A percentile compares a stretch with the other conserved stretches of the same genome.
These are phyloP conservation scores for Xyliphius kryptos DNA, from an alignment of 2,113 vertebrate species.

Conservation along the genomic window DNA sequence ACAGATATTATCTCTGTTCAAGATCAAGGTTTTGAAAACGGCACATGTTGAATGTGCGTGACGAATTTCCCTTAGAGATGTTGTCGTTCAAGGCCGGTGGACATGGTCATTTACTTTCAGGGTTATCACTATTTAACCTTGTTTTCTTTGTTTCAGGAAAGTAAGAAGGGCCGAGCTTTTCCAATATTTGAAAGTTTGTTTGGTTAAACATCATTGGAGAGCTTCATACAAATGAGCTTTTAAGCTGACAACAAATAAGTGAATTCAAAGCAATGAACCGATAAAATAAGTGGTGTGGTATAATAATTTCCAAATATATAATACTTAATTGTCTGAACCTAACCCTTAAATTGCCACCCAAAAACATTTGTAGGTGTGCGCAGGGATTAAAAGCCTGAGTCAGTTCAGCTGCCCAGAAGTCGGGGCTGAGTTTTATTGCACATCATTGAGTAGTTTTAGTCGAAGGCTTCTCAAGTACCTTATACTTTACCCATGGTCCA, in stretches of 20 bases:
- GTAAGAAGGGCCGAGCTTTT: neutral
- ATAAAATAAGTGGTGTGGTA: constrained; percentile 4
- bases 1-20: neutral
- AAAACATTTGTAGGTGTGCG: neutral
- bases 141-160: neutral
- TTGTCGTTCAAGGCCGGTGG: constrained; percentile 50
- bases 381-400: neutral
- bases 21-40: constrained; percentile 39
- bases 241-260: neutral
- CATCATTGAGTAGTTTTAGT: constrained; percentile 16
- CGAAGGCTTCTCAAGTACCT: constrained; percentile 16
- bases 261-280: neutral
- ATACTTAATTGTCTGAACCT: neutral
- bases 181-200: too few relatives aligned
- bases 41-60: constrained; percentile 4
- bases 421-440: constrained; percentile 1
- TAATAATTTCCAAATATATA: neutral
- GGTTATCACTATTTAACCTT: constrained; percentile 5
- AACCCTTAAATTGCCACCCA: neutral
- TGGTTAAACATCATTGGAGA: neutral
- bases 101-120: constrained; percentile 14
- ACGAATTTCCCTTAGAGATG: constrained; percentile 32
- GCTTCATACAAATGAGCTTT: neutral
- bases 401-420: neutral
- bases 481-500: constrained; percentile 3